Percentiles rank a stretch among this genome's conserved stretches.
phyloP scores from a whole-genome alignment of 2,797 vertebrate genomes.

The Synaphobranchus kaupii region DNA sequence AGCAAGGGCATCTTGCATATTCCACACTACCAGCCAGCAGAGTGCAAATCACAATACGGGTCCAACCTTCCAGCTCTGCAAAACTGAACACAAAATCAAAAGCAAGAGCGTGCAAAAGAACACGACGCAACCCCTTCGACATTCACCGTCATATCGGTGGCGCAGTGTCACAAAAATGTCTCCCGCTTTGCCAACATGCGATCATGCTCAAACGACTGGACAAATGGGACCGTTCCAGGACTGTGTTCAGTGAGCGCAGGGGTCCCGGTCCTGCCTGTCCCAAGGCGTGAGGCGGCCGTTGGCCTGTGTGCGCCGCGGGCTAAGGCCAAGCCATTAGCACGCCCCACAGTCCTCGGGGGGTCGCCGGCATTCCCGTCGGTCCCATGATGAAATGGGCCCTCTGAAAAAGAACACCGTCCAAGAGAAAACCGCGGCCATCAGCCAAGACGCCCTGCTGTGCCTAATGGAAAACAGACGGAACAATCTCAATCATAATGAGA shows the following conservation, averaged over 20 bases:
- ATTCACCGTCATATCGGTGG: background rate
- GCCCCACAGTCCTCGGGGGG: background rate
- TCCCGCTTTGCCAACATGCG: background rate
- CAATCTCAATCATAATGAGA: constrained; percentile 6
- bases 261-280: no score
- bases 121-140: background rate
- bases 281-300: background rate
- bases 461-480: background rate
- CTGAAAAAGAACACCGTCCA: background rate
- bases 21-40: background rate
- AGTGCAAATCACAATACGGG: background rate
- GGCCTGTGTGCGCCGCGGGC: background rate
- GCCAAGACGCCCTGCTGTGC: background rate
- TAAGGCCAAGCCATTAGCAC: background rate
- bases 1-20: background rate
- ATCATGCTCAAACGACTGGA: background rate
- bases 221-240: background rate
- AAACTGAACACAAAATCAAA: background rate
- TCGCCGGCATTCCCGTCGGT: background rate
- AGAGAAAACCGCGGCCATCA: background rate
- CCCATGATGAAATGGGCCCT: background rate
- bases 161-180: background rate
- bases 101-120: background rate
- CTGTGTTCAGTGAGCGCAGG: background rate
- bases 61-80: background rate